Conservation (phyloP, 2,113 vertebrate species). For the Lasiurus cinereus region DNA sequence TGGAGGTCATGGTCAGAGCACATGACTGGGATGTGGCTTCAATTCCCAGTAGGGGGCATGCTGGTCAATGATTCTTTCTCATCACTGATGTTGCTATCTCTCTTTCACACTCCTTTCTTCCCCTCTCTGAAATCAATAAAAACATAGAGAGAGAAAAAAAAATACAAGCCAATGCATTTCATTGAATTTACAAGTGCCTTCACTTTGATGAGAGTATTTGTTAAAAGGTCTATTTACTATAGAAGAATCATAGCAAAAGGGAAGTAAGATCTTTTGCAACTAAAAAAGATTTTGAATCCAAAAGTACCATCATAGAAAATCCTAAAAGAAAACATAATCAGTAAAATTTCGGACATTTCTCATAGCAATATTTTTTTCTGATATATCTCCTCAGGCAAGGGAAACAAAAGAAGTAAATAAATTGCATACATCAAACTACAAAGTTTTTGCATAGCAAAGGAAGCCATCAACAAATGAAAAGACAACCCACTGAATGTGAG, state of each 20-base stretch:
- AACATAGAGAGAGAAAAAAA: not conserved
- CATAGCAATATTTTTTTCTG: not conserved
- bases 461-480: not conserved
- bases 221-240: not conserved
- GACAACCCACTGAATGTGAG: not conserved
- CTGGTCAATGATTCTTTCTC: no score
- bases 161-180: not conserved
- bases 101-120: no score
- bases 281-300: not conserved
- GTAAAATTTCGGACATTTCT: not conserved
- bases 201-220: not conserved
- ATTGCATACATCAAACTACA: not conserved
- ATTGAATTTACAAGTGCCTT: not conserved
- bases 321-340: not conserved
- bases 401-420: not conserved
- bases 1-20: no score
- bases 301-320: not conserved
- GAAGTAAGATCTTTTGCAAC: not conserved
- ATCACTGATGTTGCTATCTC: no score
- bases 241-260: conserved; percentile 3
- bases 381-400: not conserved
- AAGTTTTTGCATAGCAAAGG: not conserved
- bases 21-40: no score
- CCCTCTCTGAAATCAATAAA: no score
- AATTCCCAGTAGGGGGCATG: no score